Base-by-base conservation (phyloP, 2,888 invertebrate species). In the Parapristionchus giblindavisi region DNA sequence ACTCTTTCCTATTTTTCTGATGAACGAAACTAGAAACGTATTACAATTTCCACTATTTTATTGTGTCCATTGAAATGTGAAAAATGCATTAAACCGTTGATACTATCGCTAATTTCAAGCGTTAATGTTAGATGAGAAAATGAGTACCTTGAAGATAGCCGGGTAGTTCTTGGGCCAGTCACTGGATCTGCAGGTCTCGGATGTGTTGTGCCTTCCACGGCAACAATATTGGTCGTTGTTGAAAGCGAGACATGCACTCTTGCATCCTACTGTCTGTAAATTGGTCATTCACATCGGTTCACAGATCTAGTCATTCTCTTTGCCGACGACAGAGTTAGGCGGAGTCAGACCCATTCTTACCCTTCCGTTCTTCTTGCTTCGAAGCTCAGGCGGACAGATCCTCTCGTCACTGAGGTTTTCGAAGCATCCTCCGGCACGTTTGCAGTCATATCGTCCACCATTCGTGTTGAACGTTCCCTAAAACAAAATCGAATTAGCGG, bases 201-300 rank as follows among this genome's bases (percentile, higher is more conserved):
- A 90, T 3, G 78, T 85, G 32, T 85, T 84, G 77, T 89, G 88
- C 0, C 85, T 85, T 1, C 89, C 89, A 32, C 89, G 85, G 81
- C 90, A 91, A 82, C 91, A 91, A 79, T 89, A 90, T 77, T 89
- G 84, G 77, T 90, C 90, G 0, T 89, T 89, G 77, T 89, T 87
- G 85, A 90, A 90, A 2, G 89, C 89, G 54, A 87, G 68, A 83
- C 91, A 91, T 3, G 90, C 90, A 52, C 90, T 90, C 80, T 89
- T 89, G 80, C 91, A 91, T 27, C 87, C 90, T 1, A 88, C 85
- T 2, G 87, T 84, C 17, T 79, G 79, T 1, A 82, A 0, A 14
- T 56, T n/a, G 29, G 24, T 17, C 56, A 24, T 6, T n/a, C 29
- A 24, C 11, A 24, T 27, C 6, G 56, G n/a, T 14, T n/a, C 6